These are phyloP conservation scores for Lacanobia wlatinum DNA, from an alignment of 2,888 invertebrate genomes.

Conservation along the genomic window DNA sequence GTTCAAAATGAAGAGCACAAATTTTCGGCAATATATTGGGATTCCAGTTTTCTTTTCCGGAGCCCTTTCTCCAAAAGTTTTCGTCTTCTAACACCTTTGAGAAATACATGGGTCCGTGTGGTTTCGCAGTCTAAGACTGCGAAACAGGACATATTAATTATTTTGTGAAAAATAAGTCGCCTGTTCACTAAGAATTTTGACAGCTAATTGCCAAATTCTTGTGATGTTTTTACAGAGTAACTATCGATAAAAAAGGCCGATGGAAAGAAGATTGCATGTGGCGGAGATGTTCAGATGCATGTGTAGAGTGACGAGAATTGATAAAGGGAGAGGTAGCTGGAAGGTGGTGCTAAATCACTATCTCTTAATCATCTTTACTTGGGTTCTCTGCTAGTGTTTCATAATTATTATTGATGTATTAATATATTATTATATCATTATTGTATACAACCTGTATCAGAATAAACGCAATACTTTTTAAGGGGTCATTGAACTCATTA, in stretches of 20 bases:
- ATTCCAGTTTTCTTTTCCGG: slow-evolving; percentile 10
- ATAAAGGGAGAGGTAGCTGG: too few relatives aligned
- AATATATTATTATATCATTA: too few relatives aligned
- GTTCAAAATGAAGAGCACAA: slow-evolving; percentile 7
- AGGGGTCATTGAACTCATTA: too few relatives aligned
- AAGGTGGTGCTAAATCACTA: too few relatives aligned
- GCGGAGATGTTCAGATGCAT: background rate
- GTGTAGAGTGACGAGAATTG: too few relatives aligned
- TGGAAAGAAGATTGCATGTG: background rate
- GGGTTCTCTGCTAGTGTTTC: too few relatives aligned
- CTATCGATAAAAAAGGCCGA: background rate
- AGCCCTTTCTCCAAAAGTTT: slow-evolving; percentile 16
- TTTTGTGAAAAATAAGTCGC: background rate
- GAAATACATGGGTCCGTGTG: slow-evolving; percentile 5
- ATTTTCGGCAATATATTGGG: background rate
- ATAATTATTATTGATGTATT: too few relatives aligned
- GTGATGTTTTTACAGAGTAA: background rate
- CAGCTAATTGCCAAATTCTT: background rate
- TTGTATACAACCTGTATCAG: too few relatives aligned
- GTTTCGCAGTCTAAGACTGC: slow-evolving; percentile 8
- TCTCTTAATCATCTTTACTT: too few relatives aligned
- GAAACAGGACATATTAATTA: slow-evolving; percentile 11
- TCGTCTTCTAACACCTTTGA: slow-evolving; percentile 14
- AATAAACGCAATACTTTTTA: too few relatives aligned
- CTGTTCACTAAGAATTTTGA: background rate